Percentiles rank a stretch among this genome's conserved stretches.
Conservation (phyloP, 2,888 invertebrate species). For the Cosmopolites sordidus region DNA sequence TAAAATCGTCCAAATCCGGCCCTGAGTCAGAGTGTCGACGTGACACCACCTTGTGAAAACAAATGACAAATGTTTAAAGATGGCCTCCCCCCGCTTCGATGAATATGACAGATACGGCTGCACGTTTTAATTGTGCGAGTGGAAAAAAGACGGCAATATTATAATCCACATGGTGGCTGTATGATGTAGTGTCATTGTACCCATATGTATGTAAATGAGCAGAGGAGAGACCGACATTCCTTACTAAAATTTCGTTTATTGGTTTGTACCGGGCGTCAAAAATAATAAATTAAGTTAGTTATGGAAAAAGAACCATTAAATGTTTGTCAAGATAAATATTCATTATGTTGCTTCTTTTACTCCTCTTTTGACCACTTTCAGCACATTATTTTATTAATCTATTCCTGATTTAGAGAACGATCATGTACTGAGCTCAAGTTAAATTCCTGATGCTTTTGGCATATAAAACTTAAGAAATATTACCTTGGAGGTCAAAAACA, state of each 20-base stretch:
- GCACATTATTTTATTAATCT: no score
- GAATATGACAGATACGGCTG: conserved; percentile 13
- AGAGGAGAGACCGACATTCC: conserved; percentile 8
- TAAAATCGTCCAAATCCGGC: background rate
- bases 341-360: no score
- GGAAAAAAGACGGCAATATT: conserved; percentile 14
- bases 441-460: no score
- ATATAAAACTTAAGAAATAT: no score
- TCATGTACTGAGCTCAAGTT: no score
- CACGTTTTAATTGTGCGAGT: conserved; percentile 4
- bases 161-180: conserved; percentile 20
- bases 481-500: no score
- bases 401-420: no score
- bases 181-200: conserved; percentile 25
- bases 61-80: conserved; percentile 17
- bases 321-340: no score
- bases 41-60: conserved; percentile 14
- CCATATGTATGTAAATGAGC: conserved; percentile 25
- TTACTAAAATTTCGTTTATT: conserved; percentile 7
- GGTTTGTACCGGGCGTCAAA: no score
- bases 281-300: no score
- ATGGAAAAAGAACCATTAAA: no score
- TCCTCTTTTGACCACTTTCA: no score
- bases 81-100: conserved; percentile 12
- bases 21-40: conserved; percentile 2